These are phyloP conservation scores for Acanthochromis polyacanthus DNA, from an alignment of 2,113 vertebrate genomes.

Conservation along the genomic window DNA sequence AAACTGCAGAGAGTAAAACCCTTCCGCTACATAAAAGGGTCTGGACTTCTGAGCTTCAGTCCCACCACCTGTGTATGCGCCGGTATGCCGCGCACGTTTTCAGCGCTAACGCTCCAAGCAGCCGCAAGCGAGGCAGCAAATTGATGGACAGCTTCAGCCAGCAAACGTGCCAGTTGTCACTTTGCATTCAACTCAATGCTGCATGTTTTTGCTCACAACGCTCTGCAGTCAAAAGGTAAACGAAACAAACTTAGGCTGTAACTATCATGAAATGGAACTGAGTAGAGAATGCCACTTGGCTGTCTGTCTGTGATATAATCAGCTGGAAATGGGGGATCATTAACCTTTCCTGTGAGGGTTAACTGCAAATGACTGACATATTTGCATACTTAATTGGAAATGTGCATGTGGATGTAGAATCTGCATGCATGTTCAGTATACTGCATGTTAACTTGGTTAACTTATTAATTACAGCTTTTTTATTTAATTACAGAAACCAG, in stretches of 20 bases:
- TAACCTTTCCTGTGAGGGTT: constrained; percentile 49
- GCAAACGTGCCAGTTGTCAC: constrained; percentile 48
- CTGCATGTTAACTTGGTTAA: constrained; percentile 24
- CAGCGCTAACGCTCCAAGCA: constrained; percentile 9
- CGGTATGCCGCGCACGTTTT: constrained; percentile 41
- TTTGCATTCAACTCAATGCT: constrained; percentile 52
- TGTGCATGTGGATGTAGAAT: constrained; percentile 18
- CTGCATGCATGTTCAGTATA: constrained; percentile 7
- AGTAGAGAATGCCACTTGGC: neutral
- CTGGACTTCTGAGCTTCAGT: constrained; percentile 22
- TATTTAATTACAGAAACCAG: constrained; percentile 4
- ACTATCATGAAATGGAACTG: neutral
- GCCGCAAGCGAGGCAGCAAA: constrained; percentile 33
- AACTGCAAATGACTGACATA: constrained; percentile 55
- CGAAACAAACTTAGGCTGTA: neutral
- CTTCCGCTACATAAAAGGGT: constrained; percentile 13
- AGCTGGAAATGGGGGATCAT: constrained; percentile 34
- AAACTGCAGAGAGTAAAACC: constrained; percentile 18
- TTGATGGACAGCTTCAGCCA: constrained; percentile 51
- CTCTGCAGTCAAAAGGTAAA: constrained; percentile 29
- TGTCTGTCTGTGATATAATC: constrained; percentile 17
- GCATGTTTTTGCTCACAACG: neutral
- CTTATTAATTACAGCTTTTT: constrained; percentile 27
- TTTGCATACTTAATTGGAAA: constrained; percentile 66
- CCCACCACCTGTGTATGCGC: constrained; percentile 46